Base-by-base conservation (phyloP, 2,113 vertebrate species). In the Megaptera novaeangliae region DNA sequence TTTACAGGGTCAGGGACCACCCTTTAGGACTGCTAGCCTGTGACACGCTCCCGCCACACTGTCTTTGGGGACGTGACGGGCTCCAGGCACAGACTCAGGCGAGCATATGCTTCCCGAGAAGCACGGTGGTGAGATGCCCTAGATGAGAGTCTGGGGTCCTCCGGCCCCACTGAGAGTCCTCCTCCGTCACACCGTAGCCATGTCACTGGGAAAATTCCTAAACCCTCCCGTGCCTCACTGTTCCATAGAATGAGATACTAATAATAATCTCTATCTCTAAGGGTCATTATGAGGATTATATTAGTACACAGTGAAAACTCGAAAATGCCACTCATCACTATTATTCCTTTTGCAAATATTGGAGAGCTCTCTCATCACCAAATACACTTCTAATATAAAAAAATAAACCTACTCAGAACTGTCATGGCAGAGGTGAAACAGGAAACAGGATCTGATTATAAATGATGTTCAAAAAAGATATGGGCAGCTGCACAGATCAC, bases 51-150 rank as follows among this genome's bases (percentile, higher is more conserved):
- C 64, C 34, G 21, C 29, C 41, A 46, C 0, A 41, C 46, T 29
- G 25, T 29, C 44, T 57, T 4, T 15, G 8, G 66, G 46, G 10
- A 29, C 1, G 12, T 0, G 0, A 13, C 3, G 0, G 46, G 31
- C 25, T 78, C 55, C 36, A 27, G 8, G 46, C 44, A 20, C 21
- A 69, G 52, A 21, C 14, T 20, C 66, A 34, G 34, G 29, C 1
- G 20, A 59, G 34, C 8, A 15, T 4, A 27, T 0, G 0, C 46
- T 81, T 72, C 64, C 57, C 46, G 69, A 84, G 6, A 59, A 39
- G 52, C 17, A 18, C 0, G 6, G 39, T 11, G 46, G 49, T 11
- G 1, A 55, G 44, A 49, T 14, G 59, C 6, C 88, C 80, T 1
- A 8, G 14, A 61, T 39, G 0, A 41, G 80, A 31, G 39, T 44